These are phyloP conservation scores for Drosophila lacteicornis DNA, from an alignment of 1,140 invertebrate genomes.

Conservation along the genomic window DNA sequence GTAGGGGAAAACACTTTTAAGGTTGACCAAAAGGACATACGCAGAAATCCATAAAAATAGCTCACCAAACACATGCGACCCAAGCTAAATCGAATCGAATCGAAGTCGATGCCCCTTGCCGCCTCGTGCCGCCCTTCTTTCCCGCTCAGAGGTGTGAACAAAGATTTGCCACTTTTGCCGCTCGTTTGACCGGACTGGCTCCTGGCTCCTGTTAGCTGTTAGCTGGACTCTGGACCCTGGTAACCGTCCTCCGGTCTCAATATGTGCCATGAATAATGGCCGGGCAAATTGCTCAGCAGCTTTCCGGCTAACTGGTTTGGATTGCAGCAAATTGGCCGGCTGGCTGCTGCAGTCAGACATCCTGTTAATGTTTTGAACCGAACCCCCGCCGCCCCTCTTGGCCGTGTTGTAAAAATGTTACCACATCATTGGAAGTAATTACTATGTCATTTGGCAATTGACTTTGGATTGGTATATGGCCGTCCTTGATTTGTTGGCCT, in stretches of 20 bases:
- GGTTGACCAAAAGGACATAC: conserved; percentile 76
- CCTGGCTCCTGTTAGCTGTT: conserved; percentile 14
- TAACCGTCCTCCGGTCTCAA: conserved; percentile 41
- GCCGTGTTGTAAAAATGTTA: conserved; percentile 46
- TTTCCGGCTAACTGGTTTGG: conserved; percentile 35
- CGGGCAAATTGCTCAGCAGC: conserved; percentile 70
- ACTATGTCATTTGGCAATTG: conserved; percentile 70
- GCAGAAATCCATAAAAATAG: conserved; percentile 81
- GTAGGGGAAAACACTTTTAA: conserved; percentile 81
- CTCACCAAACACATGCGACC: conserved; percentile 66
- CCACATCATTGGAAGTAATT: conserved; percentile 74
- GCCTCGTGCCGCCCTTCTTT: background rate
- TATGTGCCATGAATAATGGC: conserved; percentile 79
- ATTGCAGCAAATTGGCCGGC: conserved; percentile 47
- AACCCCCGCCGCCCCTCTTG: conserved; percentile 1
- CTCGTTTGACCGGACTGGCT: conserved; percentile 57
- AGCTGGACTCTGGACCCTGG: conserved; percentile 1
- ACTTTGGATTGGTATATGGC: conserved; percentile 60
- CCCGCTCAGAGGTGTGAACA: conserved; percentile 67
- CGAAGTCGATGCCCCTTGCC: background rate
- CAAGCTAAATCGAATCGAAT: conserved; percentile 22
- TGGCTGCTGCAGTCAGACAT: conserved; percentile 51
- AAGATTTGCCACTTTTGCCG: conserved; percentile 82
- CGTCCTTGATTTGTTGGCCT: conserved; percentile 23
- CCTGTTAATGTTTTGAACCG: conserved; percentile 43